Base-by-base conservation (phyloP, 2,888 invertebrate genomes). In the Dryococelus australis region DNA sequence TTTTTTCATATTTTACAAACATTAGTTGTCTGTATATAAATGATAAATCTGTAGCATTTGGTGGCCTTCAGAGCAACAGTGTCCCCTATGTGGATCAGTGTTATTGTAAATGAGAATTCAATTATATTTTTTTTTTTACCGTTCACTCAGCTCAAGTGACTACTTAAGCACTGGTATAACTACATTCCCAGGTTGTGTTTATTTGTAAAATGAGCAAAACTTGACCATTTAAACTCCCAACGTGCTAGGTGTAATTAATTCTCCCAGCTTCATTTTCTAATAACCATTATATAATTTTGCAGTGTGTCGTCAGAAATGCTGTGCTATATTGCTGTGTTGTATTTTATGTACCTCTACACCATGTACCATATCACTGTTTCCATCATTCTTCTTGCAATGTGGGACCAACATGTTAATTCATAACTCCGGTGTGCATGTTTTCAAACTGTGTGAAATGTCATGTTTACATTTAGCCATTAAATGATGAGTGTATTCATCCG, bases 361-460 rank as follows among this genome's bases (percentile, higher is more conserved):
- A 81, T 83, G 86, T 87, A 78, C 87, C 89, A 89, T 89, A 87
- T 88, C 88, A 87, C 27, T 87, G 84, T 85, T 43, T 85, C 20
- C 83, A 86, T 51, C 85, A 88, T 87, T 87, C 87, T 86, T 88
- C 88, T 89, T 89, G 88, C 89, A 86, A 86, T 87, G 89, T 89
- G 89, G 89, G 89, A 89, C 89, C 89, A 89, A 78, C 47, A 81
- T 80, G 47, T 81, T 86, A 27, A 47, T 47, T 65, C n/a, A 65
- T 78, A 86, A 86, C 27, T 86, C 78, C 26, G 80, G 35, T 43
- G 79, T 53, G 27, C 43, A 84, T 83, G 35, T 83, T 83, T 83
- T 83, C 83, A 28, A 84, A 85, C 85, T 85, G 43, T 51, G 65
- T 43, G 65, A 65, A 65, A 16, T 65, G 24, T 24, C 65, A 65